Base-by-base conservation (phyloP, 2,888 invertebrate genomes). In the Lepas anatifera region DNA sequence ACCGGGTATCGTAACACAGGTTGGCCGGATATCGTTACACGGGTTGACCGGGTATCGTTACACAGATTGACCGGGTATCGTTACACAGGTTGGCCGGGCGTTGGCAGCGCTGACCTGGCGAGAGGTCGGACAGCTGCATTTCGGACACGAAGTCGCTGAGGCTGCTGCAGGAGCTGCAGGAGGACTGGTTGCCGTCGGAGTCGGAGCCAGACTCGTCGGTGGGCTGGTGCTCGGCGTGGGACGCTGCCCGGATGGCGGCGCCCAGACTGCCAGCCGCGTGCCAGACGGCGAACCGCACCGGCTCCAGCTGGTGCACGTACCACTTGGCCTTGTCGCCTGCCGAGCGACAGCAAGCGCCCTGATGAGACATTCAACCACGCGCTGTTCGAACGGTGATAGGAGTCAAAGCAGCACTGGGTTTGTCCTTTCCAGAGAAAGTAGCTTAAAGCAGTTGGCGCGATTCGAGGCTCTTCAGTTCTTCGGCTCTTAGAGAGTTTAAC, bases 201-300 rank as follows among this genome's bases (percentile, higher is more conserved):
- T 97, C 97, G 27, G 95, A 95, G 1, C 95, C 94, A 78, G 95
- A 95, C 81, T 96, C 96, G 81, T 97, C 94, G 85, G 92, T 92
- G 1, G 91, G 90, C 76, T 89, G 90, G 75, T 85, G 86, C 76
- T 93, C 92, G 68, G 87, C 86, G 76, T 88, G 89, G 69, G 89
- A 80, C 64, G 74, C 71, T 50, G 87, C 86, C 71, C 87, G 83
- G 64, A 92, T 78, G 0, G 92, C 91, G 11, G 89, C 88, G 74
- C 89, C 88, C 69, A 91, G 80, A 0, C 89, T 89, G 77, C 90
- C 90, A 64, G 89, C 88, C 75, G 92, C 89, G 77, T 94, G 92
- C 91, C 95, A 96, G 1, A 95, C 96, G 6, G 88, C 86, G 80
- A 98, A 98, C 70, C 88, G 86, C 67, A 98, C 89, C 0, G 92